These are phyloP conservation scores for Podocnemis expansa DNA, from an alignment of 2,113 vertebrate genomes.

Conservation along the genomic window DNA sequence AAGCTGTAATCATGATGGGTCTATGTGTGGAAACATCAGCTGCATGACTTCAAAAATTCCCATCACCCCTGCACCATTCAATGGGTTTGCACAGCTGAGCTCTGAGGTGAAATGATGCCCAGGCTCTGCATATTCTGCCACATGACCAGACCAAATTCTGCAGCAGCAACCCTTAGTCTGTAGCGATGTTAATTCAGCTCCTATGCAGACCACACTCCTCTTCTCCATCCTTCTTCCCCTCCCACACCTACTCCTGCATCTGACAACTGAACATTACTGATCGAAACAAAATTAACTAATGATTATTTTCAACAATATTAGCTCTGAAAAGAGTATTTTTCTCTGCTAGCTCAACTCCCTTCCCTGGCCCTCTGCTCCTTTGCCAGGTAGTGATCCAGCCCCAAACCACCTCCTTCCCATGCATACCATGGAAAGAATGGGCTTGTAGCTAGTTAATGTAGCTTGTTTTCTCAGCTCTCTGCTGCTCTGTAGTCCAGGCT, in stretches of 20 bases:
- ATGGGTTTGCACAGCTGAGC: not conserved
- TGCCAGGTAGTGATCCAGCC: not conserved
- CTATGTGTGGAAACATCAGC: fast-evolving
- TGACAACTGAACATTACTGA: not conserved
- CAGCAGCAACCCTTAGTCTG: conserved; percentile 27
- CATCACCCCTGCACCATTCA: fast-evolving
- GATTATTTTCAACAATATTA: not conserved
- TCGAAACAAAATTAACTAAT: conserved; percentile 15
- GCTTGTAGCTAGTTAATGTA: fast-evolving
- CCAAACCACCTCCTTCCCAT: not conserved
- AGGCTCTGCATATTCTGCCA: not conserved
- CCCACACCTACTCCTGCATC: not conserved
- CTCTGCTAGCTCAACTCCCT: not conserved
- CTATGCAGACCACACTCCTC: conserved; percentile 1
- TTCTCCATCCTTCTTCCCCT: not conserved
- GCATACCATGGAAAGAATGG: not conserved
- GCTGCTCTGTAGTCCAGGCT: not conserved
- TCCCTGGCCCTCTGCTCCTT: not conserved
- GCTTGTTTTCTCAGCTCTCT: not conserved
- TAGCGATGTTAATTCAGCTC: conserved; percentile 24
- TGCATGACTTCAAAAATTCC: fast-evolving
- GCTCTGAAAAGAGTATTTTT: not conserved
- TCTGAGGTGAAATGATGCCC: not conserved
- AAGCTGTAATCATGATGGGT: not conserved
- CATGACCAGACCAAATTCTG: not conserved